Conservation (phyloP, 1,140 invertebrate species). For the Papilio polyxenes region DNA sequence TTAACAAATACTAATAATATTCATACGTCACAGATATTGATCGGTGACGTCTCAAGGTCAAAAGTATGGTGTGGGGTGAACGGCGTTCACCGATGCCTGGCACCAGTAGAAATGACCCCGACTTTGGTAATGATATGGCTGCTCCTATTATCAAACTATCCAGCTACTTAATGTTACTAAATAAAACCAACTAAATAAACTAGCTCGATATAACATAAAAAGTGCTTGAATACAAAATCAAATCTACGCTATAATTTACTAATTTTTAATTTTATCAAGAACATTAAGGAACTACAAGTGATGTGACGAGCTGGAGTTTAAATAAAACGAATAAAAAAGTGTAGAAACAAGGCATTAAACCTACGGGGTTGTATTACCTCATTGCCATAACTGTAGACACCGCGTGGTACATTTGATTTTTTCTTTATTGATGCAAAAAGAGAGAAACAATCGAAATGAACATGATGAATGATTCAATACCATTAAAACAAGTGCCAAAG, state of each 20-base stretch:
- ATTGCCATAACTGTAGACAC: conserved; percentile 94
- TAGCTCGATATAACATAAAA: background rate
- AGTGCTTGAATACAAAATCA: conserved; percentile 5
- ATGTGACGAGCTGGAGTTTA: background rate
- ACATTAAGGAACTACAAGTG: conserved; percentile 27
- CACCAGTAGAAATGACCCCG: conserved; percentile 27
- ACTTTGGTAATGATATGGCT: conserved; percentile 37
- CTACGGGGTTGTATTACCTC: conserved; percentile 86
- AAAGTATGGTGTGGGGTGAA: conserved; percentile 47
- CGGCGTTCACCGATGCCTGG: conserved; percentile 39
- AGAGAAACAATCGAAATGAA: conserved; percentile 82
- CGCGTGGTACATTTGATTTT: conserved; percentile 95
- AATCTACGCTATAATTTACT: conserved; percentile 4
- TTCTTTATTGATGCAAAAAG: conserved; percentile 83
- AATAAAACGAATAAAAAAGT: conserved; percentile 21
- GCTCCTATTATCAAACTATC: background rate
- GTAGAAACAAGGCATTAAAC: conserved; percentile 47
- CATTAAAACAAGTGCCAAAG: conserved; percentile 12
- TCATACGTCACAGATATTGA: conserved; percentile 62
- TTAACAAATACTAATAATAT: conserved; percentile 37
- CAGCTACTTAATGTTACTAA: background rate
- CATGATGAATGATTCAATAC: conserved; percentile 56
- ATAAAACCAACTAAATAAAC: conserved; percentile 6
- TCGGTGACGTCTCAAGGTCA: conserved; percentile 64
- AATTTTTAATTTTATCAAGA: conserved; percentile 7